Evolutionary conservation across 2,797 vertebrate genomes (phyloP).

Genomic region (Esox masquinongy): DNA sequence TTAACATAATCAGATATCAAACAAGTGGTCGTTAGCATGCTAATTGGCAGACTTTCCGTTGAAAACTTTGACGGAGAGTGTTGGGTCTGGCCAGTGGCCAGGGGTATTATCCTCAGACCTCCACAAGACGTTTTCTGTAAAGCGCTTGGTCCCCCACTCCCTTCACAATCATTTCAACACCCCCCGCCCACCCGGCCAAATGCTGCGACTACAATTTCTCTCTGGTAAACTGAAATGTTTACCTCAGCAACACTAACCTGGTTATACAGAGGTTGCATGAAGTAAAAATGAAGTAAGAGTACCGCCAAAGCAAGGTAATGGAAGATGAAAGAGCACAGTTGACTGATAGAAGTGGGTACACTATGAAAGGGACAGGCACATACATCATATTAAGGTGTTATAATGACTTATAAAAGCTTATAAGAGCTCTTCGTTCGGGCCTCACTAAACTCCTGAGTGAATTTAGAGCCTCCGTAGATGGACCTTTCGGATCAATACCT

Average conservation of each 20-base stretch:
- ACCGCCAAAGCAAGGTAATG: background rate
- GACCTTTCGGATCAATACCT: constrained; percentile 70
- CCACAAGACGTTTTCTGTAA: background rate
- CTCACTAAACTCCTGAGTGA: constrained; percentile 67
- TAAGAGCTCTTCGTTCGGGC: constrained; percentile 57
- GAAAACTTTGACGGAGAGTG: background rate
- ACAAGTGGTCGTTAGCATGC: constrained; percentile 22
- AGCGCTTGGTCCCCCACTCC: background rate
- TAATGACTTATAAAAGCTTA: constrained; percentile 57
- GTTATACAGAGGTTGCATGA: too few relatives aligned
- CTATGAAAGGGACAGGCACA: background rate
- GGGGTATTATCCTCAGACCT: background rate
- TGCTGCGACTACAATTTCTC: too few relatives aligned
- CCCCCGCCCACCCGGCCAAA: background rate
- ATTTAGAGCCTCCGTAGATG: constrained; percentile 60
- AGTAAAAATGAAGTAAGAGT: too few relatives aligned
- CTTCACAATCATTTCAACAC: background rate
- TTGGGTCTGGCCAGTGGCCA: background rate
- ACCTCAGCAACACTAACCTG: too few relatives aligned
- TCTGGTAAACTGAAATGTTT: too few relatives aligned
- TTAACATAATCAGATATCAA: constrained; percentile 31
- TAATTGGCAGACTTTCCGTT: background rate
- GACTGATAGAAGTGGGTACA: background rate
- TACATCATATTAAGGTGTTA: background rate
- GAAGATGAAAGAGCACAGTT: background rate